Conservation (phyloP, 1,140 invertebrate species). For the Goniozus legneri region DNA sequence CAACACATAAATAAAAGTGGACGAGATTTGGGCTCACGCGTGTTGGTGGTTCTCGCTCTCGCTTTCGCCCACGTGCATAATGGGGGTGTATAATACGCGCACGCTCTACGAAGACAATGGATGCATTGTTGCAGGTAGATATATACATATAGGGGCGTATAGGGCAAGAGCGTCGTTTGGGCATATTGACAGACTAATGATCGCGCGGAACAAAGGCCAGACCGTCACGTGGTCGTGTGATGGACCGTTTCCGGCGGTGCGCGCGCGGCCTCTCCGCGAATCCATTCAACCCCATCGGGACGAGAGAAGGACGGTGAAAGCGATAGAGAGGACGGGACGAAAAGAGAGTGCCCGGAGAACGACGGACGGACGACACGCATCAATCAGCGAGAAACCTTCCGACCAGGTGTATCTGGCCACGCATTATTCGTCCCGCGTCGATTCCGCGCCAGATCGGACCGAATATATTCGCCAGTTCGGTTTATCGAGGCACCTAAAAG, state of each 20-base stretch:
- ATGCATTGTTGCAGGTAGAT: conserved; percentile 50
- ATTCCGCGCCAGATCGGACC: conserved; percentile 5
- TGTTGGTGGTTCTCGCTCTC: too few species aligned
- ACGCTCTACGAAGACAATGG: conserved; percentile 51
- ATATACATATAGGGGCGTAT: conserved; percentile 24
- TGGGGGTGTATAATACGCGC: conserved; percentile 48
- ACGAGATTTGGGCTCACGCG: too few species aligned
- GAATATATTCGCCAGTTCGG: not conserved
- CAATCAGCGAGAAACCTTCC: conserved; percentile 37
- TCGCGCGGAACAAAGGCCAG: conserved; percentile 50
- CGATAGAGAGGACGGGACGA: conserved; percentile 4
- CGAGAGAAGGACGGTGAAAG: too few species aligned
- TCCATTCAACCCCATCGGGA: conserved; percentile 30
- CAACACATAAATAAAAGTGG: too few species aligned
- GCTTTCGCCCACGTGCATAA: conserved; percentile 44
- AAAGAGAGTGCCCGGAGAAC: conserved; percentile 20
- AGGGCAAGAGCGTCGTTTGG: conserved; percentile 47
- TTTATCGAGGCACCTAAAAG: not conserved
- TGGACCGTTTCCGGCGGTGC: conserved; percentile 50
- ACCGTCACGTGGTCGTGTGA: conserved; percentile 52
- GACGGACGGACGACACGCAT: conserved; percentile 38
- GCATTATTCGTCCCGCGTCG: conserved; percentile 9
- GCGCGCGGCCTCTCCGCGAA: conserved; percentile 32
- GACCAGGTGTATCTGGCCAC: conserved; percentile 25
- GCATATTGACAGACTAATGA: conserved; percentile 57